Base-by-base conservation (phyloP, 2,113 vertebrate genomes). In the Peromyscus polionotus region DNA sequence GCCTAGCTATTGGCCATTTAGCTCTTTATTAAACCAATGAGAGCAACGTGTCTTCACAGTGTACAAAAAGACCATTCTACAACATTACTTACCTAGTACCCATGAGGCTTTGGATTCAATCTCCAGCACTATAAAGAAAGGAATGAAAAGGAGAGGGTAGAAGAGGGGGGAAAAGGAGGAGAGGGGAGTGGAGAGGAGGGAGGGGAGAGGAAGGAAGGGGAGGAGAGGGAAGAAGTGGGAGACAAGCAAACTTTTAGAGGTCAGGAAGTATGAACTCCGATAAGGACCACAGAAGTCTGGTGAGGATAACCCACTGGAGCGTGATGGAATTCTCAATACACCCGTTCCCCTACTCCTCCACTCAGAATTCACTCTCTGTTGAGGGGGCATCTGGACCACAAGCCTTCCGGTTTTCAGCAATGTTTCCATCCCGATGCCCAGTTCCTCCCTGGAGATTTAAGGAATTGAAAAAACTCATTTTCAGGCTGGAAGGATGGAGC, bases 321-420 rank as follows among this genome's bases (percentile, higher is more conserved):
- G 31, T 45, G 6, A 51, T 54, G 39, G 72, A 54, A 59, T 77
- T 61, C 31, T 48, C 83, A 22, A 13, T 2, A 48, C 59, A 72
- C 67, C 48, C 54, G 14, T 70, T 96, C 51, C 85, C 42, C 93
- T 88, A 86, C 51, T 68, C 16, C 17, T 94, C 36, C 85, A 24
- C 24, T 92, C 93, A 73, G 76, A 90, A 90, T 83, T 67, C 83
- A 76, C 12, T 39, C 95, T 86, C 89, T n/a, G 19, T 17, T 4
- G 11, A 84, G 36, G 70, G 59, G 93, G 3, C 20, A 70, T 77
- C 70, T 92, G 57, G 57, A 16, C 84, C 59, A 88, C 19, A 79
- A 45, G 36, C 75, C 48, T 75, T 48, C 77, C 13, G 31, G 65
- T 85, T 33, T 24, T 36, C 17, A 42, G n/a, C 2, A 65, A 51